Evolutionary conservation across 2,797 vertebrate genomes (phyloP), one percentile per base, ranked within the genome.

Genomic region (Megalops cyprinoides): DNA sequence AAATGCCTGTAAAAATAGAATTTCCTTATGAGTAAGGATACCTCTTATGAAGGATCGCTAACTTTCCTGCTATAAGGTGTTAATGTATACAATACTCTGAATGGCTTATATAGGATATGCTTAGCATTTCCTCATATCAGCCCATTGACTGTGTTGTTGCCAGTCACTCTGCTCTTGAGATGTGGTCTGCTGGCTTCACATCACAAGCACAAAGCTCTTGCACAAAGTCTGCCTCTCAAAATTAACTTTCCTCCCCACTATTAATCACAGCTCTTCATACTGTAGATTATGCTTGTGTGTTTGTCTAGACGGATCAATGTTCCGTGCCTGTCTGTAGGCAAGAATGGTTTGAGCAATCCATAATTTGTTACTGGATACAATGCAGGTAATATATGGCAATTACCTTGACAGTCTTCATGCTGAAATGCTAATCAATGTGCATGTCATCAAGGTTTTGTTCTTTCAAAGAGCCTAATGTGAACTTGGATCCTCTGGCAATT

Each of bases 341-440:
- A 42, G 69, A 65, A 78, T 81, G 20, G 53, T 42, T 5, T 78
- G 71, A 49, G 67, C 62, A 79, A 74, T 44, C 56, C 10, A 1
- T 73, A 37, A 80, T 82, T 81, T 76, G 79, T 85, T 60, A 67
- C 39, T 48, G 81, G 76, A 84, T 51, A 82, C 79, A 86, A 77
- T 78, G 67, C 67, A 78, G 55, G 81, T 79, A 75, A 83, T 80
- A 67, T 78, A 79, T 82, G 77, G 78, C 76, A 80, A 81, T 87
- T 84, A 86, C 74, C 76, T 78, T 74, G 42, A 56, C 44, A 4
- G 67, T 46, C 51, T 39, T 77, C 62, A 25, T 55, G n/a, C 39
- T 46, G 79, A 53, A 51, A 83, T 83, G 86, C 80, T 85, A 84
- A 82, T 83, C 83, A 77, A 76, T 84, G 82, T 77, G 65, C 83